Conservation (phyloP, 2,797 vertebrate species). For the Megalops cyprinoides region DNA sequence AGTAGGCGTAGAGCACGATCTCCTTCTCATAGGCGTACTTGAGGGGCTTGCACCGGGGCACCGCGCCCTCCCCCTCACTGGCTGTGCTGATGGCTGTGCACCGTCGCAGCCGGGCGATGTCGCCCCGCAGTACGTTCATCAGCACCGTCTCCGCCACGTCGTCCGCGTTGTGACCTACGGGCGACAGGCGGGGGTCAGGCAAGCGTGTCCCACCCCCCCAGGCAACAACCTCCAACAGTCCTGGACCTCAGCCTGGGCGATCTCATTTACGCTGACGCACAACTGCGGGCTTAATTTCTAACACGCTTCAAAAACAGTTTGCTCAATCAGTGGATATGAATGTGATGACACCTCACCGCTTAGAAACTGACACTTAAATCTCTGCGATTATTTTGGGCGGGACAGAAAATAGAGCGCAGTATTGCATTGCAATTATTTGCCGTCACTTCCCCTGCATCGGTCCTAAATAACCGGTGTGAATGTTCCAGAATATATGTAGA, state of each 20-base stretch:
- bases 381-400: background rate
- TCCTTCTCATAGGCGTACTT: constrained; percentile 92
- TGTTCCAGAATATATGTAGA: no score
- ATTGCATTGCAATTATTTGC: background rate
- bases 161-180: constrained; percentile 86
- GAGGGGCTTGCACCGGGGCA: constrained; percentile 86
- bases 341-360: background rate
- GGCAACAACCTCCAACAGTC: background rate
- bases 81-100: constrained; percentile 78
- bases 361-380: background rate
- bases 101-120: constrained; percentile 82
- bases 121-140: constrained; percentile 89
- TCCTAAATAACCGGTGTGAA: no score
- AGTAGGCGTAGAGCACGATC: constrained; percentile 91
- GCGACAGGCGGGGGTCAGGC: background rate
- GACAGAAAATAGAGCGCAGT: background rate
- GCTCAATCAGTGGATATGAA: background rate
- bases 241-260: background rate
- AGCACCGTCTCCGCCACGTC: constrained; percentile 87
- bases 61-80: constrained; percentile 77
- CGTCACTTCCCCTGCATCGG: no score
- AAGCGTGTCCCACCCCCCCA: no score
- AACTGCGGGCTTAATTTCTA: background rate
- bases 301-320: background rate
- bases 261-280: background rate